A percentile compares a stretch with the other conserved stretches of the same genome.
Evolutionary conservation across 1,140 invertebrate species (phyloP).

Genomic region (Bursaphelenchus mucronatus): DNA sequence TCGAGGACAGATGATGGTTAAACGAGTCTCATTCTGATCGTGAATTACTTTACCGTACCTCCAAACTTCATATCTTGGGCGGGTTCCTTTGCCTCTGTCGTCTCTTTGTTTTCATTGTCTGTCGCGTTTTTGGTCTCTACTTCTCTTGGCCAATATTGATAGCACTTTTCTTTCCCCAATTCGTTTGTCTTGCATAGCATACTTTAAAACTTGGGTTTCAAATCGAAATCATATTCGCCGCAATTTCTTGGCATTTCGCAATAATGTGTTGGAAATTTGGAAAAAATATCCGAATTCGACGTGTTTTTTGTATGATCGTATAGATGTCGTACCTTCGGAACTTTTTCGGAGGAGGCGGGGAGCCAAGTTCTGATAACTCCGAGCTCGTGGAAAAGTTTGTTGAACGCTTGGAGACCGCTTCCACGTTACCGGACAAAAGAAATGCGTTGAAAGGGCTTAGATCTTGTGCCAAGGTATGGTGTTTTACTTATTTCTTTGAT

Average conservation of each 20-base stretch:
- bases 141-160: conserved; percentile 15
- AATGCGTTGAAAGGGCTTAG: conserved; percentile 92
- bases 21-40: too few species aligned
- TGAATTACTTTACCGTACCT: conserved; percentile 21
- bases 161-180: conserved; percentile 63
- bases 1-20: conserved; percentile 9
- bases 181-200: conserved; percentile 81
- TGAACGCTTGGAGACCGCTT: conserved; percentile 83
- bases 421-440: conserved; percentile 83
- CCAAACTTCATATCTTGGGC: conserved; percentile 10
- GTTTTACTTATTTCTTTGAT: conserved; percentile 19
- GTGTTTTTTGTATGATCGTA: not conserved
- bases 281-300: too few species aligned
- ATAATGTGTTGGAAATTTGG: too few species aligned
- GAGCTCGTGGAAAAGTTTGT: conserved; percentile 77
- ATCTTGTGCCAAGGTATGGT: conserved; percentile 73
- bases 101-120: too few species aligned
- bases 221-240: too few species aligned
- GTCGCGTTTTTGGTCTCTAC: too few species aligned
- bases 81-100: too few species aligned
- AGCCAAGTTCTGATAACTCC: conserved; percentile 31
- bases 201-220: too few species aligned
- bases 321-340: conserved; percentile 53
- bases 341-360: conserved; percentile 49
- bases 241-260: too few species aligned